phyloP scores from a whole-genome alignment of 2,797 vertebrate species.

The Tragelaphus oryx region DNA sequence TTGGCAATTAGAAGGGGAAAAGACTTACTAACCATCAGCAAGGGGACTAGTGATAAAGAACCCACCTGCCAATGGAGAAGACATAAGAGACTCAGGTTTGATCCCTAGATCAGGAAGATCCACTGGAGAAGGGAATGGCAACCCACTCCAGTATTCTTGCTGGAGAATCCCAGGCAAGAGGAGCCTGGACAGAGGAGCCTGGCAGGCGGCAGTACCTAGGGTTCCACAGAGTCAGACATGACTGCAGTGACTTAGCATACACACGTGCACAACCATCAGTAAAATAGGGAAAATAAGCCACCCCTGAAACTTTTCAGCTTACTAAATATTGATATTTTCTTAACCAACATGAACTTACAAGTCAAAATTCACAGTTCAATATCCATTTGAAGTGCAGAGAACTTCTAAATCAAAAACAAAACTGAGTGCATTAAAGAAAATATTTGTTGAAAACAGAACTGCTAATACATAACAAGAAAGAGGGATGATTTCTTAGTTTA shows the following conservation, averaged over 20 bases:
- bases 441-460: not conserved
- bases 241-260: not conserved
- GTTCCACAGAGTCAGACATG: not conserved
- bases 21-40: not conserved
- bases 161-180: not conserved
- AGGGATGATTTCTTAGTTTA: not conserved
- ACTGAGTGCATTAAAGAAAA: not conserved
- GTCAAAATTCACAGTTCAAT: not conserved
- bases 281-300: not conserved
- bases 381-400: not conserved
- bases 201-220: not conserved
- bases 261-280: not conserved
- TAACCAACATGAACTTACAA: not conserved
- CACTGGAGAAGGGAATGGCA: not conserved
- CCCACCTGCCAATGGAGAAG: not conserved
- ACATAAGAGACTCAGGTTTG: not conserved
- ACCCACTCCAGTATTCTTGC: not conserved
- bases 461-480: not conserved
- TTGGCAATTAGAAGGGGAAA: not conserved
- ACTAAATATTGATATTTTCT: not conserved
- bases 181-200: not conserved
- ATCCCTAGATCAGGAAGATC: not conserved
- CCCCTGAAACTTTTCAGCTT: not conserved
- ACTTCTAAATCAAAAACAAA: not conserved
- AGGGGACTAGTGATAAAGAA: not conserved